phyloP scores from a whole-genome alignment of 1,140 invertebrate genomes.

The Plodia interpunctella region DNA sequence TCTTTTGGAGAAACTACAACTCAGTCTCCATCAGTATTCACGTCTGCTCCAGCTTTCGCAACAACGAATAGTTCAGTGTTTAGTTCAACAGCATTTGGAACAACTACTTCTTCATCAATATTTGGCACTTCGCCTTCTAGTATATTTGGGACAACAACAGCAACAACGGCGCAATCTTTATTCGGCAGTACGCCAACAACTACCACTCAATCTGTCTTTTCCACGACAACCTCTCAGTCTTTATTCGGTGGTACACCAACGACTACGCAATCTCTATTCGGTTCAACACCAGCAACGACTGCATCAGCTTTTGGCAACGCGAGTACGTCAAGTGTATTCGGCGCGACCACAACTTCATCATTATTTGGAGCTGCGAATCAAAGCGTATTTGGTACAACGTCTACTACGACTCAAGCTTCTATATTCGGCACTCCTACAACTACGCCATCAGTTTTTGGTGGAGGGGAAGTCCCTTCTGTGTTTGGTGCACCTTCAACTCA shows the following conservation, averaged over 20 bases:
- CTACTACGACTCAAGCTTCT: conserved; percentile 21
- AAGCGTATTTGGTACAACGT: conserved; percentile 22
- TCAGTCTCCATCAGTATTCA: conserved; percentile 23
- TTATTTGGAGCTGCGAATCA: conserved; percentile 13
- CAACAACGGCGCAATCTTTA: conserved; percentile 15
- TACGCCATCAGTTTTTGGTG: conserved; percentile 27
- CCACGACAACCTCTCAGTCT: conserved; percentile 14
- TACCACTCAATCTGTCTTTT: conserved; percentile 14
- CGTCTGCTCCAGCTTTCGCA: conserved; percentile 10
- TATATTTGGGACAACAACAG: conserved; percentile 23
- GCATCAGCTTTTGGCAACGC: conserved; percentile 10
- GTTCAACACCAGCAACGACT: neutral
- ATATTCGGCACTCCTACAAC: conserved; percentile 20
- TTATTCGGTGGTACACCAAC: conserved; percentile 16
- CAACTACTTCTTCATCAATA: conserved; percentile 17
- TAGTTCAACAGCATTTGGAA: conserved; percentile 23
- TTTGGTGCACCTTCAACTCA: conserved; percentile 34
- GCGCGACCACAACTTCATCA: conserved; percentile 17
- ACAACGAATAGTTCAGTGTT: conserved; percentile 12
- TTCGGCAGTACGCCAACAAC: conserved; percentile 16
- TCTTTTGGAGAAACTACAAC: neutral
- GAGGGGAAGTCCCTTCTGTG: conserved; percentile 31
- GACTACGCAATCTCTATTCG: conserved; percentile 10
- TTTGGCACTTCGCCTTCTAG: conserved; percentile 27
- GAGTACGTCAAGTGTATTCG: conserved; percentile 20